These are phyloP conservation scores for Botia almorhae DNA, from an alignment of 2,797 vertebrate genomes.

Conservation along the genomic window DNA sequence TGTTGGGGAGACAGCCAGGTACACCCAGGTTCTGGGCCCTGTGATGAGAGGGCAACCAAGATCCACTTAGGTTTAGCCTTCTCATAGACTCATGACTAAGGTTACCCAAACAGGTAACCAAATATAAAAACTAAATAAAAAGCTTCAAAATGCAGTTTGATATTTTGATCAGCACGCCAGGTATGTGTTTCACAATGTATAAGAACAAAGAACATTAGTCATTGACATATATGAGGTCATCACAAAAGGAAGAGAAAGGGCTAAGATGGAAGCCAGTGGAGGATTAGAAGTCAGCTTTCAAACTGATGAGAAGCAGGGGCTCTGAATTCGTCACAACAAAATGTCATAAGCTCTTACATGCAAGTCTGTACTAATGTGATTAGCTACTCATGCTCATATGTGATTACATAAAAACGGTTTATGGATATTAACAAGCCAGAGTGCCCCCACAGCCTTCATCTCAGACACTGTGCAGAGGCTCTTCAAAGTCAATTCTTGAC, in stretches of 20 bases:
- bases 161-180: constrained; percentile 18
- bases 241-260: constrained; percentile 15
- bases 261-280: constrained; percentile 37
- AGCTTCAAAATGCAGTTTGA: not conserved
- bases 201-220: constrained; percentile 42
- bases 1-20: no score
- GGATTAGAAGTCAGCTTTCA: constrained; percentile 33
- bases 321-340: constrained; percentile 34
- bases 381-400: constrained; percentile 45
- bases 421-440: constrained; percentile 45
- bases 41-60: no score
- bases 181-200: constrained; percentile 18
- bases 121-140: no score
- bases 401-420: constrained; percentile 50
- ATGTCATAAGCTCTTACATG: constrained; percentile 43
- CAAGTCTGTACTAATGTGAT: constrained; percentile 48
- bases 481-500: constrained; percentile 10
- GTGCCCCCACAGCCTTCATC: constrained; percentile 36
- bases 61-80: no score
- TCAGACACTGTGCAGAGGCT: not conserved
- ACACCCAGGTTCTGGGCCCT: no score
- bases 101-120: no score
- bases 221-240: constrained; percentile 46
- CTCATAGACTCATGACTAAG: no score
- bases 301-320: constrained; percentile 40